Base-by-base conservation (phyloP, 2,888 invertebrate species). In the Hartigia nigra region DNA sequence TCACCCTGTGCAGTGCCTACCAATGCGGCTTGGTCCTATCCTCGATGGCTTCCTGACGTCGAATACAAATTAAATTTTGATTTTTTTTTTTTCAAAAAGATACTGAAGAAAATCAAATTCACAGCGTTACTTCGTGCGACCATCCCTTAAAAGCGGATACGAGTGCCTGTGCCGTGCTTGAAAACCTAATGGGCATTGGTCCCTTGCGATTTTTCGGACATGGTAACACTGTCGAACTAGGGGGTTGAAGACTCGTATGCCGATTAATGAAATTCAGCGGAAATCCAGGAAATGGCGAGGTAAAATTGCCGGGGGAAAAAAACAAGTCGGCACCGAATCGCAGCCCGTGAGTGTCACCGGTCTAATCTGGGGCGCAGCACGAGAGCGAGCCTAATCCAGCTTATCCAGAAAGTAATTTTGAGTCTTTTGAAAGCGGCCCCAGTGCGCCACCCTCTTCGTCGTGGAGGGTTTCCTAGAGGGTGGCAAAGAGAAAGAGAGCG, bases 381-480 rank as follows among this genome's bases (percentile, higher is more conserved):
- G 90, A 88, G 89, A 89, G 90, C 92, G 92, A 92, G 92, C 92
- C 93, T 93, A 93, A 93, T 93, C 93, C 93, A 93, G 93, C 93
- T 93, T 93, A 93, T 93, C 93, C 93, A 93, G 93, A 93, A 93
- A 93, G 93, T 93, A 93, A 93, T 93, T 93, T 93, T 93, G 93
- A 93, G 93, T 93, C 93, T 93, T 93, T 93, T 93, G 92, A 93
- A 93, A 93, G 88, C 87, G 86, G 83, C 82, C 86, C 39, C 72
- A 77, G 72, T 72, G 55, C 34, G 34, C 70, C 69, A 72, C 74
- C 79, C 76, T 76, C 74, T 74, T 35, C 74, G 74, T 79, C 78
- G 77, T 32, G 77, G 72, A 70, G 75, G 39, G 70, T 34, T 69
- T 74, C 74, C 77, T 70, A 31, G 70, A 31, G 70, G 72, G 37